These are phyloP conservation scores for Belonocnema kinseyi DNA, from an alignment of 1,140 invertebrate genomes.

Conservation along the genomic window DNA sequence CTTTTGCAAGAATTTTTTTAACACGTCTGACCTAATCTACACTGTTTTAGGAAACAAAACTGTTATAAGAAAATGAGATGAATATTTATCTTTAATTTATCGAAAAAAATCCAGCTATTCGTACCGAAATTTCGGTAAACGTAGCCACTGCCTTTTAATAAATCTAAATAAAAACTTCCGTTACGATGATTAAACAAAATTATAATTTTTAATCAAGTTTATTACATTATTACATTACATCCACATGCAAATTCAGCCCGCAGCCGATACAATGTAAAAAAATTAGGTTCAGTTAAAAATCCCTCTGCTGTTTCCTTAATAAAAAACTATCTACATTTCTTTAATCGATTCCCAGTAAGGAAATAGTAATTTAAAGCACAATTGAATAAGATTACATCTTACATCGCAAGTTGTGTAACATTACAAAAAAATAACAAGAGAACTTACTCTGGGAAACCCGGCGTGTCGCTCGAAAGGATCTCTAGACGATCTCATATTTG, in stretches of 20 bases:
- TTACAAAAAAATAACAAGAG: neutral
- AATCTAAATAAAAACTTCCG: too few species aligned
- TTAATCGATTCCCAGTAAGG: neutral
- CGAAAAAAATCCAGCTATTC: too few species aligned
- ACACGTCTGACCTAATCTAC: too few species aligned
- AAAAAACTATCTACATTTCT: neutral
- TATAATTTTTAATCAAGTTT: neutral
- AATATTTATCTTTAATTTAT: too few species aligned
- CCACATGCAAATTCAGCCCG: neutral
- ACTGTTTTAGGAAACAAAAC: too few species aligned
- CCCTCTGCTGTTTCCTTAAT: neutral
- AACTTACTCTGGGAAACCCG: constrained; percentile 66
- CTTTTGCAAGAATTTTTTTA: too few species aligned
- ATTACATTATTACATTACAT: neutral
- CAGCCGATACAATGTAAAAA: neutral
- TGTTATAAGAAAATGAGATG: too few species aligned
- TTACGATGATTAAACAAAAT: too few species aligned
- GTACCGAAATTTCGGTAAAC: too few species aligned
- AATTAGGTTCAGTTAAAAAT: neutral
- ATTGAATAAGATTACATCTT: neutral
- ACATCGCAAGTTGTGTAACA: neutral
- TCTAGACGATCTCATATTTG: constrained; percentile 42
- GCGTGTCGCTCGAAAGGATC: constrained; percentile 66
- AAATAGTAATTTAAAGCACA: neutral
- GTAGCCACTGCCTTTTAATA: too few species aligned